Evolutionary conservation across 2,888 invertebrate genomes (phyloP).

Genomic region (Tiphia femorata): DNA sequence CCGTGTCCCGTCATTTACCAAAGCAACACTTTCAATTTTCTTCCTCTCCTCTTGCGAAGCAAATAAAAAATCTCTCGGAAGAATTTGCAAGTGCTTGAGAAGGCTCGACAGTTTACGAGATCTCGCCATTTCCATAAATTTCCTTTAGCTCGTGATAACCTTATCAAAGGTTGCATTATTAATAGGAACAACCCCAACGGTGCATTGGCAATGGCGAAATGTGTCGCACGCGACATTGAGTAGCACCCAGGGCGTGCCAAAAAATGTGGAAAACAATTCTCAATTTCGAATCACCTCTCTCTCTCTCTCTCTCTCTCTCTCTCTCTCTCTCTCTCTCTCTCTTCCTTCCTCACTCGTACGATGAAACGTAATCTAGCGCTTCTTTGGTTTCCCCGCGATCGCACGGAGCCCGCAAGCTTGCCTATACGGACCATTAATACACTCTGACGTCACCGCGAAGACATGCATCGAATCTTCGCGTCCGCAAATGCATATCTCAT

Average conservation of each 20-base stretch:
- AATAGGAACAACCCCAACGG: no score
- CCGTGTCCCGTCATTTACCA: no score
- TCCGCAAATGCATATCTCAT: conserved; percentile 30
- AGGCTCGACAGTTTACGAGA: no score
- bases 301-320: conserved; percentile 15
- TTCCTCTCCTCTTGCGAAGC: no score
- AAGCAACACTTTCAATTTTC: no score
- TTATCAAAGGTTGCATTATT: no score
- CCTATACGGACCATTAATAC: conserved; percentile 40
- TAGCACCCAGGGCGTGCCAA: background rate
- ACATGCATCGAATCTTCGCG: conserved; percentile 34
- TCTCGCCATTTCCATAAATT: no score
- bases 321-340: background rate
- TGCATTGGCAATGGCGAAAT: no score
- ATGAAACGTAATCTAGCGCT: background rate
- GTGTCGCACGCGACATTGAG: no score
- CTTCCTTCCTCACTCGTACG: conserved; percentile 2
- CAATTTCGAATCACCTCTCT: background rate
- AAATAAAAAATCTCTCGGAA: no score
- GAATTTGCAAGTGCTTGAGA: no score
- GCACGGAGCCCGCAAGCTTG: conserved; percentile 16
- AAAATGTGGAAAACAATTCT: background rate
- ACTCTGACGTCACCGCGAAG: conserved; percentile 39
- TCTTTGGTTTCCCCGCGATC: background rate
- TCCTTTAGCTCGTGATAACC: no score